Evolutionary conservation across 1,140 invertebrate genomes (phyloP).

Genomic region (Trichoplusia ni): DNA sequence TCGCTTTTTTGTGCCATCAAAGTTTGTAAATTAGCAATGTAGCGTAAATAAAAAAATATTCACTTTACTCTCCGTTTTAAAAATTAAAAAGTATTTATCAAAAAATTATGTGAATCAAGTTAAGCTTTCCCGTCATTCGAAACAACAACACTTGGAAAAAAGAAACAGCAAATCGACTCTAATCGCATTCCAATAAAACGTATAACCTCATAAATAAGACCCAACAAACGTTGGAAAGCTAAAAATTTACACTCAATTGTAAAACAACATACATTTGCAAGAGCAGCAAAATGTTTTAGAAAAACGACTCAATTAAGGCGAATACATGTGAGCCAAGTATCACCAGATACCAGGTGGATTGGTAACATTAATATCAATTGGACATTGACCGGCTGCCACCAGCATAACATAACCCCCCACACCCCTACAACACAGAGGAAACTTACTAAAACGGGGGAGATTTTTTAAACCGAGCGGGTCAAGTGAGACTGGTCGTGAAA

Average conservation of each 20-base stretch:
- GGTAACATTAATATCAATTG: slow-evolving; percentile 77
- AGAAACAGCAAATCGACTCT: neutral
- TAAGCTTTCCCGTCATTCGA: too few relatives aligned
- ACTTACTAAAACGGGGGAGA: slow-evolving; percentile 21
- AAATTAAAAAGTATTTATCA: too few relatives aligned
- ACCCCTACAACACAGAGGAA: slow-evolving; percentile 40
- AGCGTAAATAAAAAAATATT: too few relatives aligned
- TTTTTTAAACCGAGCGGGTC: slow-evolving; percentile 41
- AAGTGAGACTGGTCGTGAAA: slow-evolving; percentile 52
- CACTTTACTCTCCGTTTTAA: too few relatives aligned
- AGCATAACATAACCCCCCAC: slow-evolving; percentile 46
- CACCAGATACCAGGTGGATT: slow-evolving; percentile 71
- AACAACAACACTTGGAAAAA: too few relatives aligned
- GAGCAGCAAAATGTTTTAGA: neutral
- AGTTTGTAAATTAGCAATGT: too few relatives aligned
- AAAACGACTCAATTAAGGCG: slow-evolving; percentile 25
- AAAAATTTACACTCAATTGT: neutral
- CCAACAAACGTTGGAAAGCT: neutral
- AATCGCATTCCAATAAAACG: neutral
- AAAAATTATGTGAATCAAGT: too few relatives aligned
- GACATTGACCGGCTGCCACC: slow-evolving; percentile 67
- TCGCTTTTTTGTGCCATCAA: too few relatives aligned
- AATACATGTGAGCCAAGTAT: slow-evolving; percentile 58
- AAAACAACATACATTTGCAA: neutral
- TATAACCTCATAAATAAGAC: neutral